These are phyloP conservation scores for Mamestra brassicae DNA, from an alignment of 2,888 invertebrate species.

Conservation along the genomic window DNA sequence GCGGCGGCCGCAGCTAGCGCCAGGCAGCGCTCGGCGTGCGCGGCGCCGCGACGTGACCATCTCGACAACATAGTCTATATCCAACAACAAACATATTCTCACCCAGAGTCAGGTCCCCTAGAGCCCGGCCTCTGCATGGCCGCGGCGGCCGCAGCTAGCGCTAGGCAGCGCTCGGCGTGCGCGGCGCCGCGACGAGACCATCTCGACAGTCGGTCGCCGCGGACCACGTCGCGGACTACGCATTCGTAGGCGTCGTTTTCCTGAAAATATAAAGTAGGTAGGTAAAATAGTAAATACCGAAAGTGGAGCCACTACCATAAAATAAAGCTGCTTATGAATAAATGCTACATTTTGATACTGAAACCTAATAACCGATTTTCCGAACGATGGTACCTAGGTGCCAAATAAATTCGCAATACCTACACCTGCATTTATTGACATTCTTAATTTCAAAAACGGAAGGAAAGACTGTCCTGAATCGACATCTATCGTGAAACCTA, in stretches of 20 bases:
- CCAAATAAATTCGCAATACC: too few relatives aligned
- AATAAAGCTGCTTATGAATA: not conserved
- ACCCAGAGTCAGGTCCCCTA: conserved; percentile 82
- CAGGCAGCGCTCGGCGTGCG: too few relatives aligned
- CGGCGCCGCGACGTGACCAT: too few relatives aligned
- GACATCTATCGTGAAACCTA: too few relatives aligned
- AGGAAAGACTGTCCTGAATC: too few relatives aligned
- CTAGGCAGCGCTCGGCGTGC: conserved; percentile 87
- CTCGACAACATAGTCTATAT: too few relatives aligned
- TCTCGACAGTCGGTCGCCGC: conserved; percentile 85
- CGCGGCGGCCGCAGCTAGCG: conserved; percentile 87
- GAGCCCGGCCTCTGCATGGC: conserved; percentile 70
- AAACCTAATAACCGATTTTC: too few relatives aligned
- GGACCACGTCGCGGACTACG: conserved; percentile 87
- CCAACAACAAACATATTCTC: not conserved
- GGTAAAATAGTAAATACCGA: not conserved
- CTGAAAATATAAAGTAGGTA: conserved; percentile 63
- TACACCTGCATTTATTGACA: too few relatives aligned
- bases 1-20: too few relatives aligned
- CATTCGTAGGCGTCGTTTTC: conserved; percentile 86
- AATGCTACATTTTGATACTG: not conserved
- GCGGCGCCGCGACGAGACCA: conserved; percentile 86
- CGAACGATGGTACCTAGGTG: too few relatives aligned
- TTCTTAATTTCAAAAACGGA: too few relatives aligned
- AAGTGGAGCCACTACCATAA: not conserved